Percentiles rank a stretch among this genome's conserved stretches.
Evolutionary conservation across 1,140 invertebrate species (phyloP).

Genomic region (Chionoecetes opilio): DNA sequence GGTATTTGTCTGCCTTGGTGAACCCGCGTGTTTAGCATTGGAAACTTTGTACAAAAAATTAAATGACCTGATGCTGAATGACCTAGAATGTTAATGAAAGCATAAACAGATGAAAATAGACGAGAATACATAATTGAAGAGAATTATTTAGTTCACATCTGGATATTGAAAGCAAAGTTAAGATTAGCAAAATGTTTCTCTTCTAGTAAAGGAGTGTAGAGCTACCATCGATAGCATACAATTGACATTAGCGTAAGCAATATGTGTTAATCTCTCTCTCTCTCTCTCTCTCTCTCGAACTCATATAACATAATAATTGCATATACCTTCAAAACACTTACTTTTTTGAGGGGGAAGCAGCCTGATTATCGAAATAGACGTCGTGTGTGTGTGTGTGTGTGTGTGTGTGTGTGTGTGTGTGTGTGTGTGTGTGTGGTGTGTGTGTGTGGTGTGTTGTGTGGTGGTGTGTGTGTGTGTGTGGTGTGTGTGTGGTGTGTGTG

Average conservation of each 20-base stretch:
- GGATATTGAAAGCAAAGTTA: too few species aligned
- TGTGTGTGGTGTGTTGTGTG: background rate
- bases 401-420: slow-evolving; percentile 53
- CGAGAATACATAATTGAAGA: background rate
- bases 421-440: slow-evolving; percentile 46
- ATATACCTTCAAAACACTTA: background rate
- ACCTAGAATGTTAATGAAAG: background rate
- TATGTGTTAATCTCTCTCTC: slow-evolving; percentile 24
- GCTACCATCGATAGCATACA: too few species aligned
- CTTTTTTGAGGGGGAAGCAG: background rate
- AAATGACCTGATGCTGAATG: too few species aligned
- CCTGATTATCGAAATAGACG: background rate
- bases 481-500: too few species aligned
- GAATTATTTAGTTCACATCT: too few species aligned
- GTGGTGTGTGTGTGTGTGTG: too few species aligned
- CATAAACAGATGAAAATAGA: background rate
- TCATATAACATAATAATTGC: background rate
- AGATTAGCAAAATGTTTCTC: too few species aligned
- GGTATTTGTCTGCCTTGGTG: too few species aligned
- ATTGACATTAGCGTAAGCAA: too few species aligned
- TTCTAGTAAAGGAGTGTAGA: too few species aligned
- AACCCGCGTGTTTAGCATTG: too few species aligned
- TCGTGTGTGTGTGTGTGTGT: slow-evolving; percentile 44
- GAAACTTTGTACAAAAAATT: too few species aligned
- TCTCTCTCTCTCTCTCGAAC: background rate